These are phyloP conservation scores for Urocynchramus pylzowi DNA, from an alignment of 2,113 vertebrate species.

Conservation along the genomic window DNA sequence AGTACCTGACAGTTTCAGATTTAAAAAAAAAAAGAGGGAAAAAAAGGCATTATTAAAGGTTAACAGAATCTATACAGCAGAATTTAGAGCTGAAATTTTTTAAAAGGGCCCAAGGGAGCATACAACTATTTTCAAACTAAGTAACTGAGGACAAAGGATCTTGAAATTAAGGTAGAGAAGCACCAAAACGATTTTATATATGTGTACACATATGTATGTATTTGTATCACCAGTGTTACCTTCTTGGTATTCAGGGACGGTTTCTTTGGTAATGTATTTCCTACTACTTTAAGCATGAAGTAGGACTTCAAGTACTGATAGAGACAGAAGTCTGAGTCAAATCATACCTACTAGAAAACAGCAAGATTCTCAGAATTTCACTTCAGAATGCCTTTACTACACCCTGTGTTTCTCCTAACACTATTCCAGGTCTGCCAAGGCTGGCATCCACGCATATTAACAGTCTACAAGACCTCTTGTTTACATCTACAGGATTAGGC, in stretches of 20 bases:
- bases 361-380: neutral
- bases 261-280: constrained; percentile 9
- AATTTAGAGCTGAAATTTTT: neutral
- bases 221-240: neutral
- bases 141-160: neutral
- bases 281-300: neutral
- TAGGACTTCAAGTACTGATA: neutral
- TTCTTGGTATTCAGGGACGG: neutral
- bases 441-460: neutral
- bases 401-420: neutral
- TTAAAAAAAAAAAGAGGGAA: rapidly evolving
- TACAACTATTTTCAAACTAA: neutral
- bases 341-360: neutral
- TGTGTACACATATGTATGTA: neutral
- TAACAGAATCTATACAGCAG: neutral
- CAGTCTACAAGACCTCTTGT: neutral
- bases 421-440: neutral
- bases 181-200: neutral
- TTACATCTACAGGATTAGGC: neutral
- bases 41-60: neutral
- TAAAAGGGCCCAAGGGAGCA: neutral
- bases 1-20: neutral
- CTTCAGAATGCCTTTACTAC: neutral
- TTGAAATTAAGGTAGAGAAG: neutral
- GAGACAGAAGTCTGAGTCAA: neutral